Conservation (phyloP, 2,113 vertebrate genomes). For the Deroptyus accipitrinus region DNA sequence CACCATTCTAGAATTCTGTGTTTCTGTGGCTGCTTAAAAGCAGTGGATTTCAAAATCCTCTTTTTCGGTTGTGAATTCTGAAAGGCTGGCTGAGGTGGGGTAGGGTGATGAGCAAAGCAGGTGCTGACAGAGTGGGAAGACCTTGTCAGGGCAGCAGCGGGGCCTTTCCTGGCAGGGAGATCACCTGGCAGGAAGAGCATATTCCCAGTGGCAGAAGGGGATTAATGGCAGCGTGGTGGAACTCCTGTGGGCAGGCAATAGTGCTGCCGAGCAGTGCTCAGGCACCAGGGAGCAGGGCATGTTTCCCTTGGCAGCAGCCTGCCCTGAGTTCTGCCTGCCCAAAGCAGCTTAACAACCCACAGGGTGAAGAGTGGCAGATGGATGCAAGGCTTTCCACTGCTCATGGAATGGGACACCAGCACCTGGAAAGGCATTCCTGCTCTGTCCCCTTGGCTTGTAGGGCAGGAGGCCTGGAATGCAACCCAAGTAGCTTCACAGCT, state of each 20-base stretch:
- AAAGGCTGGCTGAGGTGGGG: not conserved
- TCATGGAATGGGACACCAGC: accelerated
- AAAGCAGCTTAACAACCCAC: accelerated
- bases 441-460: not conserved
- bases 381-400: not conserved
- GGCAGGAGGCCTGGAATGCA: not conserved
- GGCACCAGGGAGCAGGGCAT: not conserved
- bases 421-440: accelerated
- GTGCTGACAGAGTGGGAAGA: not conserved
- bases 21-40: not conserved
- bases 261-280: not conserved
- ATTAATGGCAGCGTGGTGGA: accelerated
- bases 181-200: not conserved
- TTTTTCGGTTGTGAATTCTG: not conserved
- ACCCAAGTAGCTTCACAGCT: not conserved
- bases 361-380: not conserved
- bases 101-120: not conserved
- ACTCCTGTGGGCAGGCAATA: not conserved
- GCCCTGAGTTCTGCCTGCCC: not conserved
- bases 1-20: not conserved
- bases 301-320: accelerated
- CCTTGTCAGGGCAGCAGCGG: not conserved
- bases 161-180: not conserved
- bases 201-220: not conserved
- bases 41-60: not conserved